Base-by-base conservation (phyloP, 2,888 invertebrate species). In the Parascotia fuliginaria region DNA sequence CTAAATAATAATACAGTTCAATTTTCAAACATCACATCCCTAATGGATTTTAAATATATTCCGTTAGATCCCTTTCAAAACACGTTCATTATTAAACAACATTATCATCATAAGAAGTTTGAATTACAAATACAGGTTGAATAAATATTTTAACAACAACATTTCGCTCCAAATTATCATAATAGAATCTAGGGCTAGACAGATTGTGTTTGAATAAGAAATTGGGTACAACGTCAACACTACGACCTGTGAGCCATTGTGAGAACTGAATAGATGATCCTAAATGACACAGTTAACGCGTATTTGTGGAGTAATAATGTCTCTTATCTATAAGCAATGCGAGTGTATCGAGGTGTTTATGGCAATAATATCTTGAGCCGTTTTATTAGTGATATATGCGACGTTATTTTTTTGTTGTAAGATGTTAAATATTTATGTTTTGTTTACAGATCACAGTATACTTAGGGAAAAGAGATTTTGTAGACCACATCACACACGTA, bases 401-500 rank as follows among this genome's bases (percentile, higher is more conserved):
- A n/a, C n/a, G n/a, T n/a, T n/a, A n/a, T n/a, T n/a, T n/a, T n/a
- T n/a, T n/a, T n/a, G n/a, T n/a, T n/a, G n/a, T n/a, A n/a, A n/a
- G n/a, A 19, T 19, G 19, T 19, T 19, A 19, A 3, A 19, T 19
- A 19, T 19, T 3, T 5, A 19, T 19, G 12, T 60, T 65, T 66
- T 57, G 33, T 65, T 93, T 93, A 61, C 92, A 95, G 94, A 96
- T 97, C 75, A 97, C 97, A 61, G 97, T 98, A 42, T 98, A 98
- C 87, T 93, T 98, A 82, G 97, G 97, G 48, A 97, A 97, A 89
- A 93, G 98, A 76, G 98, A 98, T 87, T 98, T 97, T 85, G 97
- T 98, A 62, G 97, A 98, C 90, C 97, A 98, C 90, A 96, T 97
- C 81, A 95, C 97, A 66, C 95, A 97, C 87, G 97, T 97, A 61